Evolutionary conservation across 2,797 vertebrate species (phyloP).

Genomic region (Xenops minutus): DNA sequence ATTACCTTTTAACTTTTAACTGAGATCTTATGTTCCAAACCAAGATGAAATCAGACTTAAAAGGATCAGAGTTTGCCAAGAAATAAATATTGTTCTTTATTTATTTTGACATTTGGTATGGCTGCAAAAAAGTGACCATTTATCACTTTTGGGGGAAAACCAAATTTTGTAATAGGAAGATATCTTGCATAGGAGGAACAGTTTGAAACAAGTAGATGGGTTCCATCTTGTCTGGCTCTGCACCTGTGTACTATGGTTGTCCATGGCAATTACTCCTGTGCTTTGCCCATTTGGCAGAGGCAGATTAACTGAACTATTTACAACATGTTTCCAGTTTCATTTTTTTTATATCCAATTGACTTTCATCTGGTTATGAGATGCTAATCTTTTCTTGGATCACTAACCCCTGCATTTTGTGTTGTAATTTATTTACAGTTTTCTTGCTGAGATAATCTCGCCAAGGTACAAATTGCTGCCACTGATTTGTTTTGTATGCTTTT

Average conservation of each 20-base stretch:
- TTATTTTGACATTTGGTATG: neutral
- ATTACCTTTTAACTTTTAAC: neutral
- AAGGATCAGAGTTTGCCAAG: neutral
- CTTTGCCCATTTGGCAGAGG: neutral
- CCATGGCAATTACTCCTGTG: neutral
- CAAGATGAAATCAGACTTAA: neutral
- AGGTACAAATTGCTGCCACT: constrained; percentile 2
- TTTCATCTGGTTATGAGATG: neutral
- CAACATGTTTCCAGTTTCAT: neutral
- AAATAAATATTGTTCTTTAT: neutral
- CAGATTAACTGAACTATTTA: neutral
- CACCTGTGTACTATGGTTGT: neutral
- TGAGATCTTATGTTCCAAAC: neutral
- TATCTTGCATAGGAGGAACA: neutral
- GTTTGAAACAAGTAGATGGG: neutral
- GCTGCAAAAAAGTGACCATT: neutral
- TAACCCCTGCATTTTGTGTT: neutral
- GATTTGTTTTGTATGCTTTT: neutral
- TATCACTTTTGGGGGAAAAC: neutral
- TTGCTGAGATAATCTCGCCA: constrained; percentile 6
- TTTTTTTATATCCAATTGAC: neutral
- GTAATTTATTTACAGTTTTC: neutral
- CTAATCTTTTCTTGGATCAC: neutral
- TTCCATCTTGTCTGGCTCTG: neutral
- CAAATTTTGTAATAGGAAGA: neutral